Conservation (phyloP, 2,797 vertebrate species). For the Pelochelys cantorii region DNA sequence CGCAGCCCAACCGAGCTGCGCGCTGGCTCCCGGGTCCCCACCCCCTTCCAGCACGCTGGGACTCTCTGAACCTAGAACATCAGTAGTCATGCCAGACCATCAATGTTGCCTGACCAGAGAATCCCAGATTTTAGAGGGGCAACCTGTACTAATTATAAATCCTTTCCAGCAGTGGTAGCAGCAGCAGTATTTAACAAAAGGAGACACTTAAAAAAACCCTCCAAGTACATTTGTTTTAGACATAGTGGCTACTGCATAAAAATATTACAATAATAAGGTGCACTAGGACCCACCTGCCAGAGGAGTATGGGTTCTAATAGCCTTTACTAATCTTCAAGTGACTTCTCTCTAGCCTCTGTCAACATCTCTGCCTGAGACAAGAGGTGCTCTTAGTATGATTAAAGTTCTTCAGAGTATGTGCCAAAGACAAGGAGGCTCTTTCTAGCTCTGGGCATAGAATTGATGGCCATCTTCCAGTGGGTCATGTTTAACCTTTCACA, state of each 20-base stretch:
- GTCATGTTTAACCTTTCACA: neutral
- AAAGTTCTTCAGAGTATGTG: neutral
- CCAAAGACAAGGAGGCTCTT: neutral
- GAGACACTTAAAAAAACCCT: constrained; percentile 6
- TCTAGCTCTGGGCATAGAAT: neutral
- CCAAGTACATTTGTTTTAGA: constrained; percentile 13
- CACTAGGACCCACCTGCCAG: neutral
- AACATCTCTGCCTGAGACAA: neutral
- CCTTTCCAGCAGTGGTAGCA: constrained; percentile 6
- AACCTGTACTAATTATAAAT: constrained; percentile 18
- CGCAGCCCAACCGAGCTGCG: no score
- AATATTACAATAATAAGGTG: constrained; percentile 4
- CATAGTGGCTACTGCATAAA: neutral
- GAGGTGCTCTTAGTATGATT: neutral
- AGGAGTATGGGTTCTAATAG: neutral
- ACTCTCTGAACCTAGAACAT: no score
- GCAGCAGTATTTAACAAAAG: constrained; percentile 8
- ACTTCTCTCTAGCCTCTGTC: neutral
- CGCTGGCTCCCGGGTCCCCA: no score
- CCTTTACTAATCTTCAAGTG: neutral
- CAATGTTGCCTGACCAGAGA: no score
- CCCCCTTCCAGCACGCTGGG: no score
- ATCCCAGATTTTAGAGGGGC: no score
- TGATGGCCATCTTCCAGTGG: neutral
- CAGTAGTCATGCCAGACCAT: no score